A percentile compares a stretch with the other conserved stretches of the same genome.
Conservation (phyloP, 2,113 vertebrate genomes). For the human region GRCh38 chr2:71397501-71398000, state of each 20-base stretch:
- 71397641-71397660: neutral
- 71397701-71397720: conserved; percentile 17
- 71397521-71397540: neutral
- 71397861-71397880: neutral
- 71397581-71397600: neutral
- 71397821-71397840: neutral
- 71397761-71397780: neutral
- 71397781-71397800: neutral
- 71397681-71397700: neutral
- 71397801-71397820: neutral
- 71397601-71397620: neutral
- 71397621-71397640: neutral
- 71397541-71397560: neutral
- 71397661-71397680: neutral
- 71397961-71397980: neutral
- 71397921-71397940: neutral
- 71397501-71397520: neutral
- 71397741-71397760: neutral
- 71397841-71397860: neutral
- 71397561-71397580: neutral
- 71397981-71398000: neutral
- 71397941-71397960: neutral
- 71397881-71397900: neutral
- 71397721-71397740: neutral
- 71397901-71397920: neutral